phyloP scores from a whole-genome alignment of 2,797 vertebrate species.

The Periophthalmus magnuspinnatus region DNA sequence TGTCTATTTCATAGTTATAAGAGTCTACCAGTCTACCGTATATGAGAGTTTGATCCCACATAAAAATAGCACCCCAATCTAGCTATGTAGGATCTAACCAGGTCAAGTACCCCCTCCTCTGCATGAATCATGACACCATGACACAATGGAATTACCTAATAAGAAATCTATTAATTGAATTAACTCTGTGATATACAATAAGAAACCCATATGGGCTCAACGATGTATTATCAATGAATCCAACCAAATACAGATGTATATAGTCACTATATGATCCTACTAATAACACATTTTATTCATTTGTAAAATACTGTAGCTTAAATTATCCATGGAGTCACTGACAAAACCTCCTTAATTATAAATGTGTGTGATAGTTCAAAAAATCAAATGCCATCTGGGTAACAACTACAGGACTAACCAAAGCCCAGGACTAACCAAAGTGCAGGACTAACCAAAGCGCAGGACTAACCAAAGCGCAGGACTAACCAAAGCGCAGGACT shows the following conservation, averaged over 20 bases:
- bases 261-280: background rate
- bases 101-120: constrained; percentile 56
- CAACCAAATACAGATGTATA: background rate
- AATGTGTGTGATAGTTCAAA: too few relatives aligned
- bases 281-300: background rate
- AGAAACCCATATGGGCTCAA: background rate
- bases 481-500: too few relatives aligned
- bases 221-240: background rate
- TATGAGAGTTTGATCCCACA: constrained; percentile 48
- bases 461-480: too few relatives aligned
- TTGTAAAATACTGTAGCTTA: too few relatives aligned
- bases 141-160: constrained; percentile 46
- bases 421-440: too few relatives aligned
- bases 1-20: constrained; percentile 64
- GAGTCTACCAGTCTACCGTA: constrained; percentile 23
- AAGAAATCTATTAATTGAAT: background rate
- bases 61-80: constrained; percentile 60
- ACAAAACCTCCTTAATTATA: too few relatives aligned
- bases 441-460: too few relatives aligned
- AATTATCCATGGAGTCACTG: too few relatives aligned
- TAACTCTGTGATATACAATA: background rate
- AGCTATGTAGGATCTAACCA: constrained; percentile 62
- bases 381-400: too few relatives aligned
- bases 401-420: too few relatives aligned
- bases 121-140: constrained; percentile 47